phyloP scores from a whole-genome alignment of 2,113 vertebrate genomes.

The Cariama cristata region DNA sequence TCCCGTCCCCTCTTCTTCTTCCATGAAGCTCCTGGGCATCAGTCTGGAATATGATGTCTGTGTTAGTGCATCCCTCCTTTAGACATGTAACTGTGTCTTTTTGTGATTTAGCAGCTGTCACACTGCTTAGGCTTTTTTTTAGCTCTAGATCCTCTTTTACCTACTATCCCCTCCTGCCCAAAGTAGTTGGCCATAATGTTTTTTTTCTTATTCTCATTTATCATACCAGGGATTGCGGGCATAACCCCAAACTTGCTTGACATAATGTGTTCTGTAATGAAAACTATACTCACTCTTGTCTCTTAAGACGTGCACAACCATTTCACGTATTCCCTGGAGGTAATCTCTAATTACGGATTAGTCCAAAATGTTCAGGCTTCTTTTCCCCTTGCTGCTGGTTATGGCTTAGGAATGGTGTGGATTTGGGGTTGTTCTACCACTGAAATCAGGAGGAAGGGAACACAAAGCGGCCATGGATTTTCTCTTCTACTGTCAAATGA shows the following conservation, averaged over 20 bases:
- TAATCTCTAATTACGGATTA: neutral
- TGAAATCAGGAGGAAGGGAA: neutral
- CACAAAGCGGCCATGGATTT: neutral
- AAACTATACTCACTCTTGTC: neutral
- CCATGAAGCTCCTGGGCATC: neutral
- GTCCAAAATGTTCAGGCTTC: neutral
- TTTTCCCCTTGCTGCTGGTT: neutral
- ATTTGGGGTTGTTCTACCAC: neutral
- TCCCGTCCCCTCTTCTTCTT: neutral
- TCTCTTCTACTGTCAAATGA: rapidly evolving
- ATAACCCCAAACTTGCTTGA: neutral
- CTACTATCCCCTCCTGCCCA: neutral
- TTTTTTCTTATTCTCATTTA: neutral
- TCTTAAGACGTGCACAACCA: neutral
- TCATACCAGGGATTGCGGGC: neutral
- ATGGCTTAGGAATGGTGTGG: neutral
- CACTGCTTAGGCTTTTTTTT: neutral
- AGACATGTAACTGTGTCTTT: neutral
- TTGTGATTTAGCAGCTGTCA: neutral
- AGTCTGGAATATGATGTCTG: neutral
- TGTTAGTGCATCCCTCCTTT: neutral
- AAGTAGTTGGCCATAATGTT: neutral
- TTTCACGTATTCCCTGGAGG: neutral
- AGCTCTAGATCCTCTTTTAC: neutral
- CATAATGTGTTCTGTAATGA: neutral